Evolutionary conservation across 2,888 invertebrate genomes (phyloP).

Genomic region (Imbricaverruca yamaguchii): DNA sequence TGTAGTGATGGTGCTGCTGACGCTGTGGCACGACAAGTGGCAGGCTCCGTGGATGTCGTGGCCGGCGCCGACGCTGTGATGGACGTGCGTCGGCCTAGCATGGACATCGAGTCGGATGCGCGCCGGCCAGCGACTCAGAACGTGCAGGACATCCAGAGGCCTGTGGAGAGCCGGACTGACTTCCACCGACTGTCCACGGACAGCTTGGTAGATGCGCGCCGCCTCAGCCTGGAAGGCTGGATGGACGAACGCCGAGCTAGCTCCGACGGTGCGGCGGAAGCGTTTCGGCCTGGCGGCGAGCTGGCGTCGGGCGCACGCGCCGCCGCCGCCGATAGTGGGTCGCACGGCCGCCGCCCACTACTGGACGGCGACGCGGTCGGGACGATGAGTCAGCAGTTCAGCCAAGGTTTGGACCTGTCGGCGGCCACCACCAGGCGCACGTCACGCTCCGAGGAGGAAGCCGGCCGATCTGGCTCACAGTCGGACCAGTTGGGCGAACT

Average conservation of each 20-base stretch:
- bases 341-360: background rate
- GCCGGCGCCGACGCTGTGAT: background rate
- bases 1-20: no score
- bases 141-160: background rate
- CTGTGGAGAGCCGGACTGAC: background rate
- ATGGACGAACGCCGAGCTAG: background rate
- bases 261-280: background rate
- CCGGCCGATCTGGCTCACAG: no score
- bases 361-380: background rate
- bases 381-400: background rate
- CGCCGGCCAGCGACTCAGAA: background rate
- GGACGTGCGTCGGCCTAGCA: background rate
- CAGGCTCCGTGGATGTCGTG: background rate
- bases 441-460: background rate
- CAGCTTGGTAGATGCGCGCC: background rate
- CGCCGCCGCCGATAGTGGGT: background rate
- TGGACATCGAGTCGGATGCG: background rate
- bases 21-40: no score
- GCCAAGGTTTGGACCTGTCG: slow-evolving; percentile 7
- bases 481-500: slow-evolving; percentile 34
- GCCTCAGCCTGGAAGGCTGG: background rate
- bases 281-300: background rate
- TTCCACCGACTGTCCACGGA: background rate
- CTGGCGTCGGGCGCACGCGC: background rate
- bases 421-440: background rate